Base-by-base conservation (phyloP, 2,797 vertebrate species). In the Tapera naevia region DNA sequence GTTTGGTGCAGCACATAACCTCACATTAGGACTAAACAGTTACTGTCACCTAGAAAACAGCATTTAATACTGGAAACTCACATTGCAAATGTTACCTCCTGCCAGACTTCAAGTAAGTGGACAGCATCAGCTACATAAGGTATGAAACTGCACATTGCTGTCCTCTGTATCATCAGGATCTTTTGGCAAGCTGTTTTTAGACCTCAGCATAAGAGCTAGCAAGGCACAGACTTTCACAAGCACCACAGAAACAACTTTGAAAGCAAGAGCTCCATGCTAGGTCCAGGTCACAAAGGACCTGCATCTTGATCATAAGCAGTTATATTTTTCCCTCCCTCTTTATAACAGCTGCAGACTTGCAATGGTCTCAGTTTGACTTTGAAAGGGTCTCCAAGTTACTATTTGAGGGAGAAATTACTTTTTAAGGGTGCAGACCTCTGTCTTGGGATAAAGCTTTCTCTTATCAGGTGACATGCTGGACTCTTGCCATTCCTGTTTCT, bases 371-470 rank as follows among this genome's bases (percentile, higher is more conserved):
- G 32, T 28, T 54, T 30, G 35, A 69, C 53, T 41, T 56, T 10
- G 25, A 46, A 51, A 75, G 50, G 25, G 24, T 56, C 25, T 35
- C 9, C 0, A 45, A 32, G 35, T 66, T 76, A n/a, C 70, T 37
- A 16, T n/a, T 2, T 48, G 46, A 75, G 9, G 41, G 21, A 71
- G 39, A 56, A 66, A 24, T 0, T 0, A 6, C 54, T 76, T 24
- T 71, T 28, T 8, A 70, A 56, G 17, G 8, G 15, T 37, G 27
- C 69, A 48, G 24, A 22, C 14, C 13, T 32, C n/a, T 37, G 17
- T 74, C 57, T 48, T 51, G 16, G 67, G 72, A 43, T 37, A n/a
- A 80, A 39, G 39, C 32, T 65, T 64, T 65, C 37, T 74, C 62
- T 69, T 39, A 24, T 0, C 25, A 50, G 27, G 23, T 75, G 48